Evolutionary conservation across 2,888 invertebrate species (phyloP), one percentile per base, ranked within the genome.

Genomic region (Heliconius ismenius): DNA sequence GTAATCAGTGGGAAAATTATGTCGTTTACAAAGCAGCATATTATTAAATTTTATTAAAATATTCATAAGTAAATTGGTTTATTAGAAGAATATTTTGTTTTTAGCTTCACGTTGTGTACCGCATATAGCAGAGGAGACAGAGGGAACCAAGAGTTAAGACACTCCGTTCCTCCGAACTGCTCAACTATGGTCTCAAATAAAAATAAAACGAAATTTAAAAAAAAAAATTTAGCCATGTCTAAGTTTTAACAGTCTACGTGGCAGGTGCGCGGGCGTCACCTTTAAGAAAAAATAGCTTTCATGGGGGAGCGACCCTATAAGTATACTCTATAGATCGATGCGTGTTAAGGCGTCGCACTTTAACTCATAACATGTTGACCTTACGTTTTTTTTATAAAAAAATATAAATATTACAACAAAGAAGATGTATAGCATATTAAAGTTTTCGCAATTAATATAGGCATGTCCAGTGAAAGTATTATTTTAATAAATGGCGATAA

Each of bases 241-340:
- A 82, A 4, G 0, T 86, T 85, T 65, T 26, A 0, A 76, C 9
- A 68, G 9, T 85, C 90, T 91, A 83, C 65, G 75, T 75, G 89
- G 88, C 92, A 93, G 93, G 93, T 92, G 92, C 89, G 89, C 86
- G 81, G 83, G 87, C 90, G 87, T 84, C 85, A 87, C 88, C 89
- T 89, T 92, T 90, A 88, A 89, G 89, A 91, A 91, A 91, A 90
- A 90, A 89, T 86, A 85, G 85, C 87, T 76, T 87, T 81, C 85
- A 83, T 84, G 84, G 85, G 84, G 87, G 86, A 84, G 86, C 82
- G 85, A 81, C 82, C 83, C 85, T 81, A 58, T 58, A 58, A 58
- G 58, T 58, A 58, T n/a, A 58, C n/a, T 58, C n/a, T 58, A 76
- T 73, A 73, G 73, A 80, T 78, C 75, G 65, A 75, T 73, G 74